These are phyloP conservation scores for Gymnarchus niloticus DNA, from an alignment of 2,113 vertebrate species.

Conservation along the genomic window DNA sequence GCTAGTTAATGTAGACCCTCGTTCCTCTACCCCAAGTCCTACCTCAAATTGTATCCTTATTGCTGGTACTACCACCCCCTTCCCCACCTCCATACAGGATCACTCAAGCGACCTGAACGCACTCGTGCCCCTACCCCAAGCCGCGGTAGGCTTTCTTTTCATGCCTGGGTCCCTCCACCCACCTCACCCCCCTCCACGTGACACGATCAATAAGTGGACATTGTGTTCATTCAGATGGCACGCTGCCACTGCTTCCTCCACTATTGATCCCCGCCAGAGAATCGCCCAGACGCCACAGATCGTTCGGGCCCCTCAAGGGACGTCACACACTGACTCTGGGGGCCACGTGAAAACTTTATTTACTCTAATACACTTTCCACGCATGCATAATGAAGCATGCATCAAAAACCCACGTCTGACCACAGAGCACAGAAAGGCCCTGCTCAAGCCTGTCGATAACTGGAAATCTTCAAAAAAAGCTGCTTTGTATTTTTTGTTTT, in stretches of 20 bases:
- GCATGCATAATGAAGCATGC: conserved; percentile 15
- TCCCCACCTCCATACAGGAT: conserved; percentile 45
- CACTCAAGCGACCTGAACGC: conserved; percentile 48
- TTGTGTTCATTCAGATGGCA: conserved; percentile 59
- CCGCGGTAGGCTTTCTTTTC: conserved; percentile 45
- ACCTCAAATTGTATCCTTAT: conserved; percentile 21
- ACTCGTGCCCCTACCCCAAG: conserved; percentile 41
- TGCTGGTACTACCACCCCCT: conserved; percentile 27
- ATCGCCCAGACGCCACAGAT: conserved; percentile 7
- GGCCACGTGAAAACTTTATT: conserved; percentile 34
- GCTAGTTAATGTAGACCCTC: conserved; percentile 29
- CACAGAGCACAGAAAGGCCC: not conserved
- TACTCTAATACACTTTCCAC: conserved; percentile 19
- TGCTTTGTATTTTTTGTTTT: not conserved
- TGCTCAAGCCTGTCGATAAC: not conserved
- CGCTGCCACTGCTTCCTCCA: conserved; percentile 36
- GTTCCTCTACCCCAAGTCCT: not conserved
- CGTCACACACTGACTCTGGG: not conserved
- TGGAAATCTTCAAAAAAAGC: too few relatives aligned
- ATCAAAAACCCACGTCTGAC: not conserved
- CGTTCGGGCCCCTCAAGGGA: not conserved
- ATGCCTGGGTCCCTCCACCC: not conserved
- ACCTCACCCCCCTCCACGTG: conserved; percentile 9
- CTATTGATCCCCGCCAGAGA: conserved; percentile 31
- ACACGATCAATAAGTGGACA: conserved; percentile 64